A percentile compares a stretch with the other conserved stretches of the same genome.
Conservation (phyloP, 2,797 vertebrate genomes). For the Chrosomus eos region DNA sequence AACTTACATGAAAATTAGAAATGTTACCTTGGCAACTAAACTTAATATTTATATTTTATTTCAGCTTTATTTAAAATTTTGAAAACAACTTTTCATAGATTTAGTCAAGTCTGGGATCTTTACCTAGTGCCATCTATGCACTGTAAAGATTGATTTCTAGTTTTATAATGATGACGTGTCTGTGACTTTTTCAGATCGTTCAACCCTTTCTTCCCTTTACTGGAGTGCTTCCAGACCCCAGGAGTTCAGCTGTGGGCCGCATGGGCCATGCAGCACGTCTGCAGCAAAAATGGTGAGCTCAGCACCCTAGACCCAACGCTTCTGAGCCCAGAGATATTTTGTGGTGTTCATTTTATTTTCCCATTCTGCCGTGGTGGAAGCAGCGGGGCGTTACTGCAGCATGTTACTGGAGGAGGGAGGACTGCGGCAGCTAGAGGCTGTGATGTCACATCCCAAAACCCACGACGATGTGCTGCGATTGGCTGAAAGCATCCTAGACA, state of each 20-base stretch:
- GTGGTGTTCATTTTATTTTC: slow-evolving; percentile 3
- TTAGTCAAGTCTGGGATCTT: background rate
- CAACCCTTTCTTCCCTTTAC: slow-evolving; percentile 95
- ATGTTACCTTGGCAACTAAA: background rate
- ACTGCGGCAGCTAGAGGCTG: slow-evolving; percentile 88
- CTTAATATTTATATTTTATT: background rate
- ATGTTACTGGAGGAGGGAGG: slow-evolving; percentile 98
- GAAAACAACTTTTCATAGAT: background rate
- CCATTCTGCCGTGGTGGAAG: slow-evolving; percentile 24
- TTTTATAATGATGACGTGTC: background rate
- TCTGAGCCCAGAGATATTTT: background rate
- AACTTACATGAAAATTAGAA: background rate
- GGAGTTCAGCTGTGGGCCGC: slow-evolving; percentile 98
- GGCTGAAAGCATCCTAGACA: slow-evolving; percentile 90
- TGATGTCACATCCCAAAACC: slow-evolving; percentile 88
- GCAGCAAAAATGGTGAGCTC: slow-evolving; percentile 95
- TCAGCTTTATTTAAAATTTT: background rate
- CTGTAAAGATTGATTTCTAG: background rate
- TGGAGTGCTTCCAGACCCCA: slow-evolving; percentile 95
- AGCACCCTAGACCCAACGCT: background rate
- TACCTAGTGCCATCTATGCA: background rate
- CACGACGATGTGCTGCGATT: slow-evolving; percentile 88
- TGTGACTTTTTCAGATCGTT: slow-evolving; percentile 84
- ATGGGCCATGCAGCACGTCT: slow-evolving; percentile 99
- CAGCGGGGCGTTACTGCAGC: slow-evolving; percentile 93